phyloP scores from a whole-genome alignment of 2,113 vertebrate species.

The Pomatorhinus ruficollis region DNA sequence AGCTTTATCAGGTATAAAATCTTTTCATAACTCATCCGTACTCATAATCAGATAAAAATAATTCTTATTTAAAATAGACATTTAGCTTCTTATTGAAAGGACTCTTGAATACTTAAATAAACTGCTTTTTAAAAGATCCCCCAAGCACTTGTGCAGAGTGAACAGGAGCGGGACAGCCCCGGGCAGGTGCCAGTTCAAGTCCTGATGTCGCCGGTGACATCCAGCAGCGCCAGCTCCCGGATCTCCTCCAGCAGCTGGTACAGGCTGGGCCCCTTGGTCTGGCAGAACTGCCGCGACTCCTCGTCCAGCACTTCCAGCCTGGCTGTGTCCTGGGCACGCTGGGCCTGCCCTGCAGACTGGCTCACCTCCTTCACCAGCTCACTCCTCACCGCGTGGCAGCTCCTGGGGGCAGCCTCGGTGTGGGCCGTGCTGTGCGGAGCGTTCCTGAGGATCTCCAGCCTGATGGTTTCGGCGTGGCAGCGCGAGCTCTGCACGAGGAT shows the following conservation, averaged over 20 bases:
- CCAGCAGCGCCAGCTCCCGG: constrained; percentile 84
- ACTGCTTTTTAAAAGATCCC: background rate
- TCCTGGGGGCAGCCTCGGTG: background rate
- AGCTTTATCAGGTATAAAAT: constrained; percentile 23
- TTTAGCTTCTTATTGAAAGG: constrained; percentile 1
- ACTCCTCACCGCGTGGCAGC: constrained; percentile 22
- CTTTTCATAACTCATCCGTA: background rate
- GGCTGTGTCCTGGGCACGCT: constrained; percentile 73
- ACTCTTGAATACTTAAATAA: background rate
- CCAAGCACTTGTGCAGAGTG: background rate
- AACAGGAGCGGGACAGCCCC: background rate
- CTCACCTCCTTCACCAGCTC: constrained; percentile 87
- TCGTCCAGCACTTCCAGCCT: constrained; percentile 58
- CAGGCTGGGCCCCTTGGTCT: constrained; percentile 83
- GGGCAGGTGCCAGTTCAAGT: background rate
- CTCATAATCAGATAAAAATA: constrained; percentile 20
- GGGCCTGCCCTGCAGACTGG: constrained; percentile 80
- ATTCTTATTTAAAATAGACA: constrained; percentile 30
- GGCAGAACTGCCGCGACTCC: constrained; percentile 82
- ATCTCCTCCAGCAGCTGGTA: constrained; percentile 92
- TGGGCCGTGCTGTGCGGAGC: constrained; percentile 23
- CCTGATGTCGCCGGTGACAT: constrained; percentile 49
- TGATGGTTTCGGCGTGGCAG: constrained; percentile 82
- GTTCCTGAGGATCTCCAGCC: constrained; percentile 84
- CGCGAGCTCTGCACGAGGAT: constrained; percentile 79